These are phyloP conservation scores for Toxotes jaculatrix DNA, from an alignment of 2,113 vertebrate genomes.

Conservation along the genomic window DNA sequence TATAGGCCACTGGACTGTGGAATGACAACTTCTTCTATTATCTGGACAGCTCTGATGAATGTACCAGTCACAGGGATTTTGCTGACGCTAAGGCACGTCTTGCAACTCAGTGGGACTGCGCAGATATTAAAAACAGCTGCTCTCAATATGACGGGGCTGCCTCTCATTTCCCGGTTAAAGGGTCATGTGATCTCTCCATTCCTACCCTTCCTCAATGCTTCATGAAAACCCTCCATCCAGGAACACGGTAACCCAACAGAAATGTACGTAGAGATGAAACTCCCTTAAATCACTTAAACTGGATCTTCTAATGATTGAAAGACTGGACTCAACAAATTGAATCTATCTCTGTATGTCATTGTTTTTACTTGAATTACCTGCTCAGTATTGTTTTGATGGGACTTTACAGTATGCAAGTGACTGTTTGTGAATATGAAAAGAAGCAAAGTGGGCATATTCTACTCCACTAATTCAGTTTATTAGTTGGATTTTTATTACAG, in stretches of 20 bases:
- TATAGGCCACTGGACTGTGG: conserved; percentile 27
- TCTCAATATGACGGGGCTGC: conserved; percentile 31
- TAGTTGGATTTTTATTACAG: conserved; percentile 13
- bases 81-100: conserved; percentile 48
- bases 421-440: conserved; percentile 1
- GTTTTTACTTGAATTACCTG: conserved; percentile 71
- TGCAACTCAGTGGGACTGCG: conserved; percentile 49
- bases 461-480: background rate
- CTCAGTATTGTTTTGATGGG: conserved; percentile 68
- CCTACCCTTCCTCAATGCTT: conserved; percentile 21
- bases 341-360: conserved; percentile 14
- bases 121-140: conserved; percentile 69
- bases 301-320: conserved; percentile 26
- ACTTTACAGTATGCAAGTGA: background rate
- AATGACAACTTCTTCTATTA: conserved; percentile 52
- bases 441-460: background rate
- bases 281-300: conserved; percentile 16
- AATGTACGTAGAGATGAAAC: conserved; percentile 18
- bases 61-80: conserved; percentile 62
- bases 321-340: background rate
- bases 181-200: conserved; percentile 33
- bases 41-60: conserved; percentile 64
- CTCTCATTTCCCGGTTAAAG: conserved; percentile 24
- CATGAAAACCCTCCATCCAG: background rate
- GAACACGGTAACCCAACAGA: conserved; percentile 1